These are phyloP conservation scores for Aurelia sp. DNA, from an alignment of 30 jellyfish, hydroid and myxozoan genomes.

Conservation along the genomic window DNA sequence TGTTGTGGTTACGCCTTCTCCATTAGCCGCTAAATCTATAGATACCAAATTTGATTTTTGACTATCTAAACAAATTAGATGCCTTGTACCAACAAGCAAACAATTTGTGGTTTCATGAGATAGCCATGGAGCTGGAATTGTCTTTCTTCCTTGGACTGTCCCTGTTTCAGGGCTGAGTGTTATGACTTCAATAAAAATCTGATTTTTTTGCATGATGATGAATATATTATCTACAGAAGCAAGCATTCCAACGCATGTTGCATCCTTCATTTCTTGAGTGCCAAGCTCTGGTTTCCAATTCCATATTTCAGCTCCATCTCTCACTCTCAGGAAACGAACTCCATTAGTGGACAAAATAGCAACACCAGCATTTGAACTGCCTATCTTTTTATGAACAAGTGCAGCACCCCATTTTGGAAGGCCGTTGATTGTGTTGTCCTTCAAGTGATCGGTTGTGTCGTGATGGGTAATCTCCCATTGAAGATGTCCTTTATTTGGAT, in stretches of 20 bases:
- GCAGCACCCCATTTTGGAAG: slow-evolving; percentile 65
- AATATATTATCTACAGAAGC: slow-evolving; percentile 7
- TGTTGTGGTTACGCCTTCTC: slow-evolving; percentile 14
- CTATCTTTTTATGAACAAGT: slow-evolving; percentile 4
- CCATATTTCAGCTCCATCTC: slow-evolving; percentile 87
- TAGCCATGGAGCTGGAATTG: slow-evolving; percentile 68
- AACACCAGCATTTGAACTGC: slow-evolving; percentile 37
- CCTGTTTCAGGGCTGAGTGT: slow-evolving; percentile 61
- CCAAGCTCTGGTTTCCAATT: slow-evolving; percentile 55
- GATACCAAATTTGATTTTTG: slow-evolving; percentile 1
- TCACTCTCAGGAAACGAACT: slow-evolving; percentile 46
- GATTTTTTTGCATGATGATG: slow-evolving; percentile 45
- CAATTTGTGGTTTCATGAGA: slow-evolving; percentile 29
- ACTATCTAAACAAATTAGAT: slow-evolving; percentile 26
- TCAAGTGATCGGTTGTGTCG: background rate
- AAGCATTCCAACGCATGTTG: slow-evolving; percentile 45
- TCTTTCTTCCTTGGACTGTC: slow-evolving; percentile 10
- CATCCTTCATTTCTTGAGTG: background rate
- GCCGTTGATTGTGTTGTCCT: slow-evolving; percentile 16
- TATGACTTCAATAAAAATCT: slow-evolving; percentile 29
- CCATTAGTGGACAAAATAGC: slow-evolving; percentile 47
- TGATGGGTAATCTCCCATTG: slow-evolving; percentile 81
- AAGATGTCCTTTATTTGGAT: slow-evolving; percentile 85
- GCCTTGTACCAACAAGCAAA: slow-evolving; percentile 22
- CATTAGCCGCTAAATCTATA: slow-evolving; percentile 17